These are phyloP conservation scores for Dorcus parallelipipedus DNA, from an alignment of 2,888 invertebrate genomes.

Conservation along the genomic window DNA sequence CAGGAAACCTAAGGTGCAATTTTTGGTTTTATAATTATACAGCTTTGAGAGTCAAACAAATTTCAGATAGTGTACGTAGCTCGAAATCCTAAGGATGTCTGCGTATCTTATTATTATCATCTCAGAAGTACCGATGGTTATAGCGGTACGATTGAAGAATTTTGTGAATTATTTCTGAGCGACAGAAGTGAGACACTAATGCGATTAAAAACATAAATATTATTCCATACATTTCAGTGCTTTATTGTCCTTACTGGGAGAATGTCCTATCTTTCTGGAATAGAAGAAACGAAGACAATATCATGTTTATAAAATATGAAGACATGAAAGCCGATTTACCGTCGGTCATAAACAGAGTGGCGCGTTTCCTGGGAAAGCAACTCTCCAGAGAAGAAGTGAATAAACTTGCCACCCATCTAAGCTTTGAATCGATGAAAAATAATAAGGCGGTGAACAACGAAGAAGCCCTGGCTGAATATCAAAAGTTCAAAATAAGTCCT, in stretches of 20 bases:
- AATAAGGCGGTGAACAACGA: constrained; percentile 51
- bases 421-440: constrained; percentile 51
- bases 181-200: constrained; percentile 52
- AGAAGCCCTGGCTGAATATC: not conserved
- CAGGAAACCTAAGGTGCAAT: constrained; percentile 29
- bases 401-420: constrained; percentile 46
- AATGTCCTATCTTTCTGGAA: constrained; percentile 8
- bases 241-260: constrained; percentile 8
- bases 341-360: constrained; percentile 44
- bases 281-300: constrained; percentile 8
- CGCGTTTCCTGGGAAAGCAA: constrained; percentile 43
- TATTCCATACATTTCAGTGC: not conserved
- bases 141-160: constrained; percentile 33
- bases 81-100: constrained; percentile 25
- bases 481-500: not conserved
- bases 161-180: constrained; percentile 29
- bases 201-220: not conserved
- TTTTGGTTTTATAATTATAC: not conserved
- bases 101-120: constrained; percentile 23
- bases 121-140: constrained; percentile 50
- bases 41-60: not conserved
- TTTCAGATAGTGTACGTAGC: constrained; percentile 26
- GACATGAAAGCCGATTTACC: constrained; percentile 44
- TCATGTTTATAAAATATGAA: constrained; percentile 15
- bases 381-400: constrained; percentile 41